phyloP scores from a whole-genome alignment of 1,140 invertebrate species.

The Leptinotarsa undecemlineata region DNA sequence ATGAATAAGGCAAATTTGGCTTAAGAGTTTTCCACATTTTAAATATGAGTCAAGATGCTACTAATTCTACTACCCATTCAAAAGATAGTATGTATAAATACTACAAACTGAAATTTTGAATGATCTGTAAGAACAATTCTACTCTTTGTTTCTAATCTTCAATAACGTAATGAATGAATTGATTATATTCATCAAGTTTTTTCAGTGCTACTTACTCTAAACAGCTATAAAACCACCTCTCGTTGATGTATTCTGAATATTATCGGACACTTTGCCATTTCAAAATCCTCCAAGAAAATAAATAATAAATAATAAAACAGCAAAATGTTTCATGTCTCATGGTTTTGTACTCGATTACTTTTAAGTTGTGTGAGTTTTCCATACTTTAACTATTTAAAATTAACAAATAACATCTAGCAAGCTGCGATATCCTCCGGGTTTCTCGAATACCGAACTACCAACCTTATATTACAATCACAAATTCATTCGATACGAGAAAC shows the following conservation, averaged over 20 bases:
- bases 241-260: conserved; percentile 22
- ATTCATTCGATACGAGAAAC: conserved; percentile 18
- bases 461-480: conserved; percentile 28
- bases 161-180: too few relatives aligned
- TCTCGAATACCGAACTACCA: conserved; percentile 22
- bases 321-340: conserved; percentile 23
- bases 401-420: conserved; percentile 28
- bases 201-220: neutral
- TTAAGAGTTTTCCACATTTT: too few relatives aligned
- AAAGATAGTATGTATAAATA: too few relatives aligned
- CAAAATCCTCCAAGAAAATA: conserved; percentile 25
- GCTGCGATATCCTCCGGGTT: conserved; percentile 1
- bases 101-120: too few relatives aligned
- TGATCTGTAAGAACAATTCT: too few relatives aligned
- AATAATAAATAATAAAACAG: conserved; percentile 29
- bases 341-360: conserved; percentile 33
- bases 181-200: too few relatives aligned
- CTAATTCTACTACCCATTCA: too few relatives aligned
- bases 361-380: conserved; percentile 28
- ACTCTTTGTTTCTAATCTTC: too few relatives aligned
- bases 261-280: conserved; percentile 26
- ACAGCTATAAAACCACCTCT: neutral
- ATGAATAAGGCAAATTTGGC: too few relatives aligned
- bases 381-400: conserved; percentile 22
- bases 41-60: too few relatives aligned